Evolutionary conservation across 2,113 vertebrate species (phyloP).

Genomic region (Centropus unirufus): DNA sequence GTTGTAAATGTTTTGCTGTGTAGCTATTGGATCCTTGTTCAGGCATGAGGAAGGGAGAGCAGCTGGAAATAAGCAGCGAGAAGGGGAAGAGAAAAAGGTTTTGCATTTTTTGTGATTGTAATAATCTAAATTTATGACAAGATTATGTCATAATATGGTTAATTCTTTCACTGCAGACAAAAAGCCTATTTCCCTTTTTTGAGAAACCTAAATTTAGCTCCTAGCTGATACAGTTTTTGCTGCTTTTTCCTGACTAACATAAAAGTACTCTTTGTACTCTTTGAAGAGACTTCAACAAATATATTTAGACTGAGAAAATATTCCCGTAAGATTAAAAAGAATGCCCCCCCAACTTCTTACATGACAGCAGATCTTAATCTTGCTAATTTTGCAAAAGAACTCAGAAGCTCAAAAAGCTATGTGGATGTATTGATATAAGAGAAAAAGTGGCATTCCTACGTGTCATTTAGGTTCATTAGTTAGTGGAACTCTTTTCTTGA

Average conservation of each 20-base stretch:
- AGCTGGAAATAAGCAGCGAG: not conserved
- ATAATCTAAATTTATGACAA: not conserved
- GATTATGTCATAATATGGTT: slow-evolving; percentile 27
- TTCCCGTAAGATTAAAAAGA: not conserved
- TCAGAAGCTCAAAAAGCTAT: not conserved
- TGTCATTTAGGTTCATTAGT: not conserved
- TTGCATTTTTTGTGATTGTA: not conserved
- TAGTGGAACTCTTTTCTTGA: not conserved
- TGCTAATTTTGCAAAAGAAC: not conserved
- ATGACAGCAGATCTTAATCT: not conserved
- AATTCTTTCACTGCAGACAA: not conserved
- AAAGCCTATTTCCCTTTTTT: slow-evolving; percentile 14
- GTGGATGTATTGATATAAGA: not conserved
- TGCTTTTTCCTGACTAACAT: not conserved
- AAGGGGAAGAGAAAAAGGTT: not conserved
- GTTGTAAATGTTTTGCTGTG: not conserved
- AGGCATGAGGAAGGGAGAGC: not conserved
- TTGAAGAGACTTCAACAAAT: not conserved
- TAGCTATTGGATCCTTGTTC: not conserved
- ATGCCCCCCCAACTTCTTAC: not conserved
- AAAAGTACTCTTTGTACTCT: not conserved
- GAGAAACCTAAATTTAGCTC: slow-evolving; percentile 30
- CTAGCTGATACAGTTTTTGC: not conserved
- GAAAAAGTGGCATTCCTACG: not conserved
- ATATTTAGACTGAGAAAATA: too few species aligned